These are phyloP conservation scores for Urocitellus parryii DNA, from an alignment of 2,113 vertebrate genomes.

Conservation along the genomic window DNA sequence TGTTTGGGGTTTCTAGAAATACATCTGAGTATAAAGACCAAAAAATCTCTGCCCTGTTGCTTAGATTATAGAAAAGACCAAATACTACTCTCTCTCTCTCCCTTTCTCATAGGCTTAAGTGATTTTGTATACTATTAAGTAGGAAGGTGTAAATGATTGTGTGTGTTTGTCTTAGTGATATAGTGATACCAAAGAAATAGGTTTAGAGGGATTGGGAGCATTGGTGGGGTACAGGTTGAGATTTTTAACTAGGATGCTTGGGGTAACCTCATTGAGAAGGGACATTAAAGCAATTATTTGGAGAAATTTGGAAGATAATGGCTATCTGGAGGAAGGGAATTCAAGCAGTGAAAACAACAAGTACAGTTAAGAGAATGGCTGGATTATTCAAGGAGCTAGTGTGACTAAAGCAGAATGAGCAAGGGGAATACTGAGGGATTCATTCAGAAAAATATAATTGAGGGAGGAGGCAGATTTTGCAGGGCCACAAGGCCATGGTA, in stretches of 20 bases:
- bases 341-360: conserved; percentile 18
- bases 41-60: not conserved
- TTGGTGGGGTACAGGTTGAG: conserved; percentile 14
- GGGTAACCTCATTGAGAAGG: conserved; percentile 18
- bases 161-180: not conserved
- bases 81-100: not conserved
- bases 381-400: not conserved
- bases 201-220: not conserved
- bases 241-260: conserved; percentile 32
- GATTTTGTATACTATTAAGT: not conserved
- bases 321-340: not conserved
- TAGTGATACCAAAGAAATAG: not conserved
- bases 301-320: not conserved
- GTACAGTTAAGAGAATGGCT: not conserved
- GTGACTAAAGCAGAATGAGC: not conserved
- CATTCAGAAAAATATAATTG: conserved; percentile 54
- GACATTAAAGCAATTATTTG: conserved; percentile 53
- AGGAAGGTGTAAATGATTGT: not conserved
- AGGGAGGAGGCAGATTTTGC: not conserved
- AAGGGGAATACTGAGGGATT: not conserved
- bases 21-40: not conserved
- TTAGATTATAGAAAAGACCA: conserved; percentile 6
- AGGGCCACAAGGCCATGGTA: not conserved
- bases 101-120: not conserved
- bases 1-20: conserved; percentile 40